These are phyloP conservation scores for Gerris buenoi DNA, from an alignment of 1,140 invertebrate genomes.

Conservation along the genomic window DNA sequence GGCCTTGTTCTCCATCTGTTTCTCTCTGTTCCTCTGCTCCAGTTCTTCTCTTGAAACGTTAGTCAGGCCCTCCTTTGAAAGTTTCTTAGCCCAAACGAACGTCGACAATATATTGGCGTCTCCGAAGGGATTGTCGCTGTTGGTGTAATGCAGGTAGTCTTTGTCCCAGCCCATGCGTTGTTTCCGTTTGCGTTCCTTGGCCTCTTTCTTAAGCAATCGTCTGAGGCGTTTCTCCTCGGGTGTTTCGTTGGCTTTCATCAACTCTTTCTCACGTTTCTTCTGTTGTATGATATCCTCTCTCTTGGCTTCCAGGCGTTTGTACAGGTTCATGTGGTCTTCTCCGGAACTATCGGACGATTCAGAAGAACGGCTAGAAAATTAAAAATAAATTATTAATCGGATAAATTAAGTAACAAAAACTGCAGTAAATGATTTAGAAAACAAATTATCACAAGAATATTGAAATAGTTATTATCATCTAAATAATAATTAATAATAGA, in stretches of 20 bases:
- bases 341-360: constrained; percentile 25
- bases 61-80: constrained; percentile 82
- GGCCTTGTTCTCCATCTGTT: constrained; percentile 78
- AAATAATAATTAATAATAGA: background rate
- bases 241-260: constrained; percentile 79
- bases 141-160: constrained; percentile 90
- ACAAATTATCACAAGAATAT: background rate
- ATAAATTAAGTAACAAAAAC: background rate
- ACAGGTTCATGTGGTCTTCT: constrained; percentile 45
- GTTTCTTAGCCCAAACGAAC: constrained; percentile 94
- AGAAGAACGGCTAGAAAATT: background rate
- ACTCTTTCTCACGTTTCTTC: constrained; percentile 57
- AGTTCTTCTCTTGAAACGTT: constrained; percentile 66
- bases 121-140: constrained; percentile 96
- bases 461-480: background rate
- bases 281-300: constrained; percentile 46
- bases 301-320: constrained; percentile 56
- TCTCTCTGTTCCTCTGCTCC: constrained; percentile 66
- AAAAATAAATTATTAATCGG: background rate
- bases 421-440: background rate
- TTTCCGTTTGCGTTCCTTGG: constrained; percentile 74
- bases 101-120: constrained; percentile 83
- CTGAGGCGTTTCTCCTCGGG: constrained; percentile 84
- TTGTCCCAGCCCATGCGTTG: constrained; percentile 92
- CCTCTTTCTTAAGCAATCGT: constrained; percentile 74